These are phyloP conservation scores for Boloria selene DNA, from an alignment of 2,888 invertebrate species.

Conservation along the genomic window DNA sequence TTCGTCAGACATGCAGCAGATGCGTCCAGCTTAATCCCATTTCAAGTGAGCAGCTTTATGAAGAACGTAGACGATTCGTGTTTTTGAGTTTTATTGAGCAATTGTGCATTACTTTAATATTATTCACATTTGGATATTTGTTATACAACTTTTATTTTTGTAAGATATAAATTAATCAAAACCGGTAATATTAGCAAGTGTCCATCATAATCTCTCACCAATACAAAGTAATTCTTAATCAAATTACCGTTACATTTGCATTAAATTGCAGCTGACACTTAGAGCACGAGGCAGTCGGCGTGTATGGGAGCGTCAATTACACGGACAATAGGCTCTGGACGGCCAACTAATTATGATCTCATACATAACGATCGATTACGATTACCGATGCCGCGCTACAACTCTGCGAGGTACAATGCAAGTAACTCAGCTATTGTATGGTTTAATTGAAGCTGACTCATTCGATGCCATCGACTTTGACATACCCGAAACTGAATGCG, in stretches of 20 bases:
- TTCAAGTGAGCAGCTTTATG: too few species aligned
- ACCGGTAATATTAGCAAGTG: too few species aligned
- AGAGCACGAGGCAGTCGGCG: background rate
- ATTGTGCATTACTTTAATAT: too few species aligned
- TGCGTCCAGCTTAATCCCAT: too few species aligned
- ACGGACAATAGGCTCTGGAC: constrained; percentile 24
- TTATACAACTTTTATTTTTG: background rate
- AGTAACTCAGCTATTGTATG: constrained; percentile 17
- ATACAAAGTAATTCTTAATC: too few species aligned
- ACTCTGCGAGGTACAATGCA: constrained; percentile 6
- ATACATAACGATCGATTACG: constrained; percentile 26
- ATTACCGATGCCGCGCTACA: constrained; percentile 18
- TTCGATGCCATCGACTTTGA: constrained; percentile 13
- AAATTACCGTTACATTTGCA: background rate
- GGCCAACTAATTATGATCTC: constrained; percentile 33
- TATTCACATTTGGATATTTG: too few species aligned
- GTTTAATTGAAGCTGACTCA: constrained; percentile 24
- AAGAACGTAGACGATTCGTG: too few species aligned
- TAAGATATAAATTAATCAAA: too few species aligned
- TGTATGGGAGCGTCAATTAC: constrained; percentile 22
- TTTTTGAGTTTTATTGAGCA: too few species aligned
- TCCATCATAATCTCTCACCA: too few species aligned
- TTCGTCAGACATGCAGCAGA: too few species aligned
- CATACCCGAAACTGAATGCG: constrained; percentile 1
- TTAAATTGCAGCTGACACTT: background rate